Conservation (phyloP, 92 coral and sea anemone genomes). For the Phymanthus crucifer region DNA sequence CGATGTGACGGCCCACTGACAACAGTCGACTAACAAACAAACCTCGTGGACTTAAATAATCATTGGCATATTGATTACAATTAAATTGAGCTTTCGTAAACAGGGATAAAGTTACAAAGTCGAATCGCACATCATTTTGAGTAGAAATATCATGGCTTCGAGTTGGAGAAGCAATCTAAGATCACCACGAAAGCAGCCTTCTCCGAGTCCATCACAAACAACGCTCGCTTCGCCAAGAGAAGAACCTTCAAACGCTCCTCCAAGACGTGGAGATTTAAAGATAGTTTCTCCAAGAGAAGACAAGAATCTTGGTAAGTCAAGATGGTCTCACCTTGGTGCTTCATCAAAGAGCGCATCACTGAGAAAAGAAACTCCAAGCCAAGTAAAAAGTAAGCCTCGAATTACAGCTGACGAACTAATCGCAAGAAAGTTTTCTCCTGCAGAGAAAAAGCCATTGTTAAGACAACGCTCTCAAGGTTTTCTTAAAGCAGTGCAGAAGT, state of each 20-base stretch:
- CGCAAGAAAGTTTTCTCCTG: conserved; percentile 28
- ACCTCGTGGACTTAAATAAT: neutral
- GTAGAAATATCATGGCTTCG: neutral
- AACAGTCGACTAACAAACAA: neutral
- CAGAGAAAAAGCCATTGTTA: neutral
- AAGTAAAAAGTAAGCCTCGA: neutral
- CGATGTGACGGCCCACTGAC: neutral
- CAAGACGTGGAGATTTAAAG: neutral
- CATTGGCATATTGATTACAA: neutral
- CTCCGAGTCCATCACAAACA: neutral
- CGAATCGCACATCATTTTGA: neutral
- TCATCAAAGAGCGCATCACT: neutral
- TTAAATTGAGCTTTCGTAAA: neutral
- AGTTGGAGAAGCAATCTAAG: conserved; percentile 25
- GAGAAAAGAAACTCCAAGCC: neutral
- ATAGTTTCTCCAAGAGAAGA: conserved; percentile 10
- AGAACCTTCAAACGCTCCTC: neutral
- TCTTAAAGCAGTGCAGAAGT: conserved; percentile 36
- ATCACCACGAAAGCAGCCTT: conserved; percentile 3
- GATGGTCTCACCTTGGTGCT: conserved; percentile 19
- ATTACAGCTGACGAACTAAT: conserved; percentile 43
- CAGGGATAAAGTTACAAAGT: neutral
- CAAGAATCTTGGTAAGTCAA: conserved; percentile 5
- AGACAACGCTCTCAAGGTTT: conserved; percentile 32
- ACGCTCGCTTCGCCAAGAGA: neutral